Evolutionary conservation across 1,140 invertebrate genomes (phyloP), one percentile per base, ranked within the genome.

Genomic region (Pogonognathellus flavescens): DNA sequence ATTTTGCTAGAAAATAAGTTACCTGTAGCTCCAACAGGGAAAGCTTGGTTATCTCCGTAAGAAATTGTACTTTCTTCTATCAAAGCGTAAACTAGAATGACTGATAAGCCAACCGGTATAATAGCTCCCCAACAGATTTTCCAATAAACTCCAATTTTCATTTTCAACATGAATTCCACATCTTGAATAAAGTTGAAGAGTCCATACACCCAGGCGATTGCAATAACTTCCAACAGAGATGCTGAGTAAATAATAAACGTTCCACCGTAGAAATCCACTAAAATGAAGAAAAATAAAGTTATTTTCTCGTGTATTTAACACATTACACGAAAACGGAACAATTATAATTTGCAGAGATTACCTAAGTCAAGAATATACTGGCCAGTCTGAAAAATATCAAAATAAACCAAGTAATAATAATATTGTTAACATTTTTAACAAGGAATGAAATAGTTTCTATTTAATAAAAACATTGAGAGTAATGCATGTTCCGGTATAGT

Each of bases 341-440:
- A 8, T 53, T 53, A 13, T 53, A 53, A 13, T 25, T 25, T 1
- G 13, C 7, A 8, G 7, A 9, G 3, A 25, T 41, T 66, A 66
- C 62, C 62, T 16, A 76, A 31, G 25, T 76, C 70, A 14, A 76
- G 18, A 10, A 76, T 76, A n/a, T 76, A 76, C 4, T 76, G 70
- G 4, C 80, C 80, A 22, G 13, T 94, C 13, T 72, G 13, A 1
- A 57, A 82, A 57, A 55, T n/a, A n/a, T 96, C 96, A 97, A 86
- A 94, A 95, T 14, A 95, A 89, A n/a, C n/a, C n/a, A n/a, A 92
- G 4, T 93, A 93, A 80, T 95, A 90, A 95, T 96, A 94, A n/a
- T n/a, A 95, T 93, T 95, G 88, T 95, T 93, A n/a, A n/a, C n/a
- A n/a, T 1, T 96, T 91, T 88, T 97, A 95, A 55, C n/a, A n/a